Evolutionary conservation across 2,113 vertebrate genomes (phyloP), one percentile per base, ranked within the genome.

Genomic region (Campylomormyrus tamandua): DNA sequence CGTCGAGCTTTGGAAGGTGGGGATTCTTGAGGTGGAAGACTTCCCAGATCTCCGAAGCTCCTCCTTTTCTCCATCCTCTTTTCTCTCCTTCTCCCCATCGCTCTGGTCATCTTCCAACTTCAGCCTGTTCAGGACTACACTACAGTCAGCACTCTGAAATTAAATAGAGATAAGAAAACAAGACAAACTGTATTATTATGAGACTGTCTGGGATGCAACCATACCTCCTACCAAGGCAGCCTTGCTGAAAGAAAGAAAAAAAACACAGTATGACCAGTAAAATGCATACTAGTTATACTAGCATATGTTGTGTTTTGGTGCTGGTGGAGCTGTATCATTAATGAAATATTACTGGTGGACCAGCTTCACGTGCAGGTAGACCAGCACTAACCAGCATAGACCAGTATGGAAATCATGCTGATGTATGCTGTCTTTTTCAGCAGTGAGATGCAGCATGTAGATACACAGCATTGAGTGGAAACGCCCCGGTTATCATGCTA

Each of bases 1-100:
- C 50, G 89, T 3, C 2, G 92, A 89, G 89, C 91, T 93, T 3
- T 94, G 94, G 90, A 96, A 95, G 66, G 95, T 96, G 3, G 96
- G 96, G 86, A 96, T 96, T 9, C 95, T 92, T 39, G 96, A 95
- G 10, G 92, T 39, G 0, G 48, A 89, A 89, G 74, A 90, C 90
- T 94, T 96, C 1, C 91, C 92, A 70, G 93, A 62, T 92, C 93
- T 95, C 1, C 93, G 93, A 45, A 80, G 92, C 13, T 95, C 95
- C 46, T 95, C 96, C 86, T 91, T 94, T 7, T 93, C 94, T 27
- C 95, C 94, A 0, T 91, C 90, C 56, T 95, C 94, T 74, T 90
- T 90, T 35, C 31, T 89, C 3, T 42, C 86, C 50, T 91, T 92
- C 27, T 94, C 90, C 0, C 53, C 87, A 1, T 77, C 89, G 10